Conservation (phyloP, 1,140 invertebrate species). For the Kradibia gibbosae region DNA sequence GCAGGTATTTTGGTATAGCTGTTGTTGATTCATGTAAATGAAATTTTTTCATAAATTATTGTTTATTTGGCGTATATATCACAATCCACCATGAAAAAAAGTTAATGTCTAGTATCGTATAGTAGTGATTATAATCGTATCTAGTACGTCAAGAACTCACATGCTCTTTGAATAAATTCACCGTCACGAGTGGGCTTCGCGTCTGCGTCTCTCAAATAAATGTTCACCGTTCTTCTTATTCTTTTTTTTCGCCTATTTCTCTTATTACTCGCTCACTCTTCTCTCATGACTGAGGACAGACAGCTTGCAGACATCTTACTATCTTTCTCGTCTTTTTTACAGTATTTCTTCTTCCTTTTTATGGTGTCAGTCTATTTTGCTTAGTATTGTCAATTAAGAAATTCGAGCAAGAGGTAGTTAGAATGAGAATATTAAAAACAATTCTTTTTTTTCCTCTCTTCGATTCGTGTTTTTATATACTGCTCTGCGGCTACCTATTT, state of each 20-base stretch:
- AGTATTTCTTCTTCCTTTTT: constrained; percentile 23
- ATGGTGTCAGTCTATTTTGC: constrained; percentile 15
- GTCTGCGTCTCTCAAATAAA: constrained; percentile 19
- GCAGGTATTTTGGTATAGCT: not conserved
- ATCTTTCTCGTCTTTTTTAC: constrained; percentile 6
- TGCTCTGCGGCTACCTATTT: constrained; percentile 9
- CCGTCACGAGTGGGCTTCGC: constrained; percentile 49
- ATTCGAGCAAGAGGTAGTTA: constrained; percentile 2
- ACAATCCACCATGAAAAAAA: constrained; percentile 51
- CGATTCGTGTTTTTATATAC: not conserved
- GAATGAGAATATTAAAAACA: constrained; percentile 14
- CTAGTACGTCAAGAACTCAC: constrained; percentile 47
- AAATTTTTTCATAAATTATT: constrained; percentile 20
- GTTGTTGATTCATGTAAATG: constrained; percentile 32
- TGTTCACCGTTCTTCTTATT: constrained; percentile 37
- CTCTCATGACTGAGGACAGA: constrained; percentile 41
- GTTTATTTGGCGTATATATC: not conserved
- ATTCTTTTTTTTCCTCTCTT: constrained; percentile 30
- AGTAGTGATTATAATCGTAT: too few species aligned
- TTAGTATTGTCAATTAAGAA: constrained; percentile 34
- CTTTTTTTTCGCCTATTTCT: constrained; percentile 34
- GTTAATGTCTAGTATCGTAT: too few species aligned
- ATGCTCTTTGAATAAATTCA: constrained; percentile 52
- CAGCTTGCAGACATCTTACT: constrained; percentile 51
- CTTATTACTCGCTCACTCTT: constrained; percentile 37